A percentile compares a stretch with the other conserved stretches of the same genome.
These are phyloP conservation scores for Bothrops jararaca DNA, from an alignment of 2,113 vertebrate genomes.

Conservation along the genomic window DNA sequence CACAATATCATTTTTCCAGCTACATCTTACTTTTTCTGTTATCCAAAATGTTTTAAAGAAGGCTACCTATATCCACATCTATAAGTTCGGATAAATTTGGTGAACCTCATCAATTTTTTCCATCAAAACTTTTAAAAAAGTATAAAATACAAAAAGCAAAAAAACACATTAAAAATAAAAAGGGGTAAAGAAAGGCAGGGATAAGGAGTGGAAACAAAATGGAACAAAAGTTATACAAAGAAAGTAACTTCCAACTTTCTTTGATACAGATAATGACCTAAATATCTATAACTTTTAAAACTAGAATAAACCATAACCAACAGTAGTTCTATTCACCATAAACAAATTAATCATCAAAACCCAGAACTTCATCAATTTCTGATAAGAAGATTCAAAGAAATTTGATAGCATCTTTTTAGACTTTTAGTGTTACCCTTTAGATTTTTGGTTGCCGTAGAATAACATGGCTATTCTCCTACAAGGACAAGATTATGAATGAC, in stretches of 20 bases:
- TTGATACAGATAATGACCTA: no score
- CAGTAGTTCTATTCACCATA: no score
- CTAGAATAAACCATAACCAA: no score
- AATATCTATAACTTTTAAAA: no score
- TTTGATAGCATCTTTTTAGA: neutral
- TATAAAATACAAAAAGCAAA: neutral
- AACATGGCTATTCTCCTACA: neutral
- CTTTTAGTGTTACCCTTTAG: neutral
- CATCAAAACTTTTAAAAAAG: neutral
- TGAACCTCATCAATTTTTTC: neutral
- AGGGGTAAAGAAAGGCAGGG: neutral
- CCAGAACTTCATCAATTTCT: slow-evolving; percentile 9
- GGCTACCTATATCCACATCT: neutral
- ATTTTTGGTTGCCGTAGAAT: neutral
- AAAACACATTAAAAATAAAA: neutral
- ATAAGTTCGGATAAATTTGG: neutral
- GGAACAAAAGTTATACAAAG: neutral
- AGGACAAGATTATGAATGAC: neutral
- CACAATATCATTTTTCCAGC: neutral
- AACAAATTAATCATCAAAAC: slow-evolving; percentile 5
- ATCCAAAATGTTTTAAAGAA: neutral
- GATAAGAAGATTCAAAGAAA: neutral
- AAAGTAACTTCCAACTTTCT: neutral
- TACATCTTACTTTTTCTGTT: neutral
- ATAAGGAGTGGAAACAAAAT: neutral